These are phyloP conservation scores for Dasypogon diadema DNA, from an alignment of 2,888 invertebrate genomes.

Conservation along the genomic window DNA sequence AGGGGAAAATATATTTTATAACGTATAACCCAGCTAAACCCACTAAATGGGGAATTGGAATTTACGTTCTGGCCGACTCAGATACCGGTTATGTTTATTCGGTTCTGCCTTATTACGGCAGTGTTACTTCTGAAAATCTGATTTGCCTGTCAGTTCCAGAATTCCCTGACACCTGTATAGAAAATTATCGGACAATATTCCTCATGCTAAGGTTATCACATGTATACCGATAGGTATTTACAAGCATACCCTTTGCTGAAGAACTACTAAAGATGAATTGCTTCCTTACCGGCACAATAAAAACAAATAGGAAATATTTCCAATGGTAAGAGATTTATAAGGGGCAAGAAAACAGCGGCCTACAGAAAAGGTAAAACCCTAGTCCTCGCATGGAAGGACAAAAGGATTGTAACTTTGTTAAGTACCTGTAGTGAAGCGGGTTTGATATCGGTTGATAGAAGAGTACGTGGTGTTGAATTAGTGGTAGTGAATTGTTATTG, in stretches of 20 bases:
- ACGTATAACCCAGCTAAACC: slow-evolving; percentile 12
- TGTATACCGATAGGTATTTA: slow-evolving; percentile 19
- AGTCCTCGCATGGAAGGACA: slow-evolving; percentile 11
- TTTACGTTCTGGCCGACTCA: slow-evolving; percentile 9
- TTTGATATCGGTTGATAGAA: slow-evolving; percentile 19
- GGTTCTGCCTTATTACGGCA: slow-evolving; percentile 4
- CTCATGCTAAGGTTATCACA: slow-evolving; percentile 5
- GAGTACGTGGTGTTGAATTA: slow-evolving; percentile 1
- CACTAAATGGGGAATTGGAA: slow-evolving; percentile 11
- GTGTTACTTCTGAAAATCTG: not conserved
- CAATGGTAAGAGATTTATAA: slow-evolving; percentile 20
- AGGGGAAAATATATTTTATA: slow-evolving; percentile 3
- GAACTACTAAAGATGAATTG: not conserved
- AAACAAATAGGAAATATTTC: slow-evolving; percentile 14
- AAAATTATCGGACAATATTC: slow-evolving; percentile 4
- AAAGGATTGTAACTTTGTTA: slow-evolving; percentile 28
- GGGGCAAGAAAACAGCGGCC: not conserved
- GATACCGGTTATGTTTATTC: slow-evolving; percentile 11
- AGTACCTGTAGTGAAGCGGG: slow-evolving; percentile 8
- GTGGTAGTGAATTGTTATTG: too few species aligned
- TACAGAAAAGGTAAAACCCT: slow-evolving; percentile 2
- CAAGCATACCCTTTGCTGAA: slow-evolving; percentile 4
- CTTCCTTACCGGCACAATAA: slow-evolving; percentile 9
- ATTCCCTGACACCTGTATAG: not conserved
- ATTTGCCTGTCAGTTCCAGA: not conserved